phyloP scores from a whole-genome alignment of 2,888 invertebrate genomes.

The Drosophila pegasa region DNA sequence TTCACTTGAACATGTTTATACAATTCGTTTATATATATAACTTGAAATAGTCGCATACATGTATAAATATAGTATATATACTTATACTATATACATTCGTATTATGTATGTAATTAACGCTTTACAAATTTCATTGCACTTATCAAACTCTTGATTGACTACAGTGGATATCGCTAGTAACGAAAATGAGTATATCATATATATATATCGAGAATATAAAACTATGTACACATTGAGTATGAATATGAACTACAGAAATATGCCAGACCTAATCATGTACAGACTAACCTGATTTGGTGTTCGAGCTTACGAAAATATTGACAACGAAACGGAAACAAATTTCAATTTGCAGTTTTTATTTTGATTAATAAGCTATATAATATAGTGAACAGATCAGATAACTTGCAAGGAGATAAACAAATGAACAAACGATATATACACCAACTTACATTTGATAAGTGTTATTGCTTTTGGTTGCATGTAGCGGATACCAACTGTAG shows the following conservation, averaged over 20 bases:
- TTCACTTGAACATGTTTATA: slow-evolving; percentile 40
- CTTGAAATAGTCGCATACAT: slow-evolving; percentile 42
- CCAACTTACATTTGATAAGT: slow-evolving; percentile 12
- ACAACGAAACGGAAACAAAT: not conserved
- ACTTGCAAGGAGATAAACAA: not conserved
- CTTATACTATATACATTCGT: slow-evolving; percentile 19
- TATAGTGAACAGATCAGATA: slow-evolving; percentile 4
- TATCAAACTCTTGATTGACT: slow-evolving; percentile 42
- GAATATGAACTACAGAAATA: not conserved
- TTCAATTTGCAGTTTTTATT: not conserved
- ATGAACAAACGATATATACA: slow-evolving; percentile 2
- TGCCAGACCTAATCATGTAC: slow-evolving; percentile 3
- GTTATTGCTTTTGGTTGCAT: slow-evolving; percentile 46
- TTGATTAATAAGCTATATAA: not conserved
- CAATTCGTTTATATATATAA: slow-evolving; percentile 38
- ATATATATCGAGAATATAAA: slow-evolving; percentile 3
- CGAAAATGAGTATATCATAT: slow-evolving; percentile 23
- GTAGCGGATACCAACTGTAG: slow-evolving; percentile 52
- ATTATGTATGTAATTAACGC: slow-evolving; percentile 56
- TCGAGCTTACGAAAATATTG: slow-evolving; percentile 14
- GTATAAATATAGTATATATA: slow-evolving; percentile 20
- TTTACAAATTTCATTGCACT: slow-evolving; percentile 43
- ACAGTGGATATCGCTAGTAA: slow-evolving; percentile 48
- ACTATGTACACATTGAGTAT: slow-evolving; percentile 25
- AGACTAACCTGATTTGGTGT: slow-evolving; percentile 12